Conservation (phyloP, 2,888 invertebrate genomes). For the Cephus pulcher region DNA sequence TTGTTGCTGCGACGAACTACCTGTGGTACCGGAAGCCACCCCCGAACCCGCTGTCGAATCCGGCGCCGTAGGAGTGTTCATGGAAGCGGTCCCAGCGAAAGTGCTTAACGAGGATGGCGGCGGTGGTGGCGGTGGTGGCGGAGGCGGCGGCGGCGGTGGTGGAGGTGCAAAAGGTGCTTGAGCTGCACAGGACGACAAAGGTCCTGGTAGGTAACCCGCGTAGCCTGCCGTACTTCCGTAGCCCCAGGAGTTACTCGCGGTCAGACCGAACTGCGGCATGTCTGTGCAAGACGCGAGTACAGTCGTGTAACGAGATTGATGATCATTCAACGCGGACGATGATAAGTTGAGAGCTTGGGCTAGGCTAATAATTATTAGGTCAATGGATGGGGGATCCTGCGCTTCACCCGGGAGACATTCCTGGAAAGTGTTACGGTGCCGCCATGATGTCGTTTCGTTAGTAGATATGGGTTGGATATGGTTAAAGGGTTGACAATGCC, state of each 20-base stretch:
- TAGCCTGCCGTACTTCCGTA: constrained; percentile 88
- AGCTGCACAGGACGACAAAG: constrained; percentile 80
- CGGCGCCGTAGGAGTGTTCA: constrained; percentile 57
- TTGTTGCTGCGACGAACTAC: constrained; percentile 53
- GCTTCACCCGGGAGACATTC: background rate
- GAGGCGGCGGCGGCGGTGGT: constrained; percentile 55
- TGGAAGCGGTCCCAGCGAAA: constrained; percentile 57
- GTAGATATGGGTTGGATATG: background rate
- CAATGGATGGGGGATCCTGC: background rate
- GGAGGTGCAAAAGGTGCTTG: constrained; percentile 66
- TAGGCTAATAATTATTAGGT: background rate
- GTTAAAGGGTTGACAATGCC: background rate
- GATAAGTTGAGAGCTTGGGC: background rate
- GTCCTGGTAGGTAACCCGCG: constrained; percentile 83
- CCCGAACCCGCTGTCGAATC: constrained; percentile 61
- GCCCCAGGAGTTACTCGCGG: constrained; percentile 89
- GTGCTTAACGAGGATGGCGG: constrained; percentile 53
- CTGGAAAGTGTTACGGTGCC: background rate
- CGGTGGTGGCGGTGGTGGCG: constrained; percentile 47
- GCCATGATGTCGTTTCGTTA: background rate
- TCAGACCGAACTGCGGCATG: constrained; percentile 87
- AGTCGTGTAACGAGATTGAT: background rate
- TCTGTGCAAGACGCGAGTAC: constrained; percentile 62
- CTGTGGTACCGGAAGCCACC: constrained; percentile 45
- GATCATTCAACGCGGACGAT: background rate